These are phyloP conservation scores for Fulica atra DNA, from an alignment of 2,113 vertebrate species.

Conservation along the genomic window DNA sequence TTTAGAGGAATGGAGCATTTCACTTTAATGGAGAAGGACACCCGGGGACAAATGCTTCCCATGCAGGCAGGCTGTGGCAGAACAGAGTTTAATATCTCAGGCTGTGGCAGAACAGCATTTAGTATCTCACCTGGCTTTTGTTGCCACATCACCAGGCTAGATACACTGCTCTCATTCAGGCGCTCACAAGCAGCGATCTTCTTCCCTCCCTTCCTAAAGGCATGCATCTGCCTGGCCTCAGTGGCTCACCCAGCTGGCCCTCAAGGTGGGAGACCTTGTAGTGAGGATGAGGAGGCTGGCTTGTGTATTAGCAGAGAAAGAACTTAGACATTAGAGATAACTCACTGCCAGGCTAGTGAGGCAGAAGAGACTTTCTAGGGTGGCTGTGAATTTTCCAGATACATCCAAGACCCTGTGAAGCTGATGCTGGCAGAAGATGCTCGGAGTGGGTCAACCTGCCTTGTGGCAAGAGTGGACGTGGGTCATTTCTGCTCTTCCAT, in stretches of 20 bases:
- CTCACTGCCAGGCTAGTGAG: neutral
- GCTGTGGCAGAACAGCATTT: neutral
- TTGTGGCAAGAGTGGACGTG: neutral
- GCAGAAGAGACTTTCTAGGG: neutral
- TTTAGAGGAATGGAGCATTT: neutral
- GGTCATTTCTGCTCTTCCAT: neutral
- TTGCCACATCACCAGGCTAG: neutral
- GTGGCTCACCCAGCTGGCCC: neutral
- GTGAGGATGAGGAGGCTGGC: neutral
- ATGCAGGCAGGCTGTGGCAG: neutral
- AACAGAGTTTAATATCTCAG: neutral
- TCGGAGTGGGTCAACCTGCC: rapidly evolving
- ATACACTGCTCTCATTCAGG: neutral
- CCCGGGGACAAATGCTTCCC: neutral
- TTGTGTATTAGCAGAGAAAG: neutral
- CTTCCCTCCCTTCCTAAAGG: neutral
- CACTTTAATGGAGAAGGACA: neutral
- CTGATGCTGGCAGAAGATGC: neutral
- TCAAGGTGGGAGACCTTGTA: neutral
- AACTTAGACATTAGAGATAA: neutral
- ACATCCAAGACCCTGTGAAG: neutral
- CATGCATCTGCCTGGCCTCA: rapidly evolving
- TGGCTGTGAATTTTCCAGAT: neutral
- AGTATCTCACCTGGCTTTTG: neutral
- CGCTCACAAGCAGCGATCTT: neutral